phyloP scores from a whole-genome alignment of 2,888 invertebrate genomes.

The Sphecodes monilicornis region DNA sequence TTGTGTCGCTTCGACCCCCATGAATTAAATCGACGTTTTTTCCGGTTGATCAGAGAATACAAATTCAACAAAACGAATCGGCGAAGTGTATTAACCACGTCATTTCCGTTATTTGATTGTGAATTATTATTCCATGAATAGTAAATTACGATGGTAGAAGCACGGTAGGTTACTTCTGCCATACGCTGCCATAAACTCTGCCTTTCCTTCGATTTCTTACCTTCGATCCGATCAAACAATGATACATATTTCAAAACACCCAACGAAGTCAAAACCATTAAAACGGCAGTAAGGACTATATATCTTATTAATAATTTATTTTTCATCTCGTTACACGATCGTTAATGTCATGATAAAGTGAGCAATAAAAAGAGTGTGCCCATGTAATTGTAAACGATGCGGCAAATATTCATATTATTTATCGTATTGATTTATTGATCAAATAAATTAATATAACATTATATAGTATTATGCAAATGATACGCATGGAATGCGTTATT shows the following conservation, averaged over 20 bases:
- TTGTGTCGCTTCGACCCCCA: neutral
- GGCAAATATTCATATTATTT: neutral
- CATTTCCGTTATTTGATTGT: slow-evolving; percentile 51
- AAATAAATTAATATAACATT: too few relatives aligned
- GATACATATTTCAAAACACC: neutral
- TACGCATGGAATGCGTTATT: neutral
- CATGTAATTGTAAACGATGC: too few relatives aligned
- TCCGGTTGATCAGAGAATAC: neutral
- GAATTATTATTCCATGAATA: slow-evolving; percentile 41
- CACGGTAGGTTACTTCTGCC: neutral
- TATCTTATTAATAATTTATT: neutral
- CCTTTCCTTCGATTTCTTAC: neutral
- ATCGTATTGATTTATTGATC: neutral
- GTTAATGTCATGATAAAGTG: neutral
- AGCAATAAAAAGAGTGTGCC: neutral
- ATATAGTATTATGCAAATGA: neutral
- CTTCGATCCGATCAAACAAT: neutral
- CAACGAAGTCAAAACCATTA: neutral
- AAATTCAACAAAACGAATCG: slow-evolving; percentile 29
- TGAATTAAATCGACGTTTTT: neutral
- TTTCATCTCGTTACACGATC: neutral
- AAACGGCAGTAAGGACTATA: neutral
- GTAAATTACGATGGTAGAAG: slow-evolving; percentile 1
- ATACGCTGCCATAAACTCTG: neutral
- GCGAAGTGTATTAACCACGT: slow-evolving; percentile 27